Evolutionary conservation across 2,888 invertebrate species (phyloP).

Genomic region (Drosophila paracracens): DNA sequence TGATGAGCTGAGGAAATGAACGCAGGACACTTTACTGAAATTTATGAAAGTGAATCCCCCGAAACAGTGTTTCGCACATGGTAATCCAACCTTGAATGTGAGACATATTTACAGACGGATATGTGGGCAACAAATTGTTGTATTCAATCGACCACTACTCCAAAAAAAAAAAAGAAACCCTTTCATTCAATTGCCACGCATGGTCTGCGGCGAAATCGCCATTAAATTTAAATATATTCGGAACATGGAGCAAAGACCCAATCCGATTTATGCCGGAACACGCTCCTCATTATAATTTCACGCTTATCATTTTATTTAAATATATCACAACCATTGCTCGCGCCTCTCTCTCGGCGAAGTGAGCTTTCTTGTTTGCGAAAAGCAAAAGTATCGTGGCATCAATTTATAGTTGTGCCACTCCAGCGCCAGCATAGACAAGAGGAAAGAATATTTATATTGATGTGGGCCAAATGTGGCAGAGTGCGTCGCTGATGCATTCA

Average conservation of each 20-base stretch:
- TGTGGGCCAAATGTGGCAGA: slow-evolving; percentile 27
- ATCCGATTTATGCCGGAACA: slow-evolving; percentile 76
- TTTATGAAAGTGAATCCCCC: slow-evolving; percentile 21
- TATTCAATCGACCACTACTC: background rate
- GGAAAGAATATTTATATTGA: slow-evolving; percentile 50
- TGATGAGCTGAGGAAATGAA: background rate
- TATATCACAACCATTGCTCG: slow-evolving; percentile 34
- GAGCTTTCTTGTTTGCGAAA: slow-evolving; percentile 74
- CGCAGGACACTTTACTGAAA: slow-evolving; percentile 5
- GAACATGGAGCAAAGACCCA: slow-evolving; percentile 13
- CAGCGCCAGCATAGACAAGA: background rate
- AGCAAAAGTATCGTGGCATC: slow-evolving; percentile 62
- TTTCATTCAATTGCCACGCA: slow-evolving; percentile 48
- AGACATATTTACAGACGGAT: slow-evolving; percentile 50
- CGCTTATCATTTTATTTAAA: slow-evolving; percentile 80
- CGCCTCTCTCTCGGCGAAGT: slow-evolving; percentile 52
- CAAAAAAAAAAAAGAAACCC: slow-evolving; percentile 5
- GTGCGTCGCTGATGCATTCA: slow-evolving; percentile 70
- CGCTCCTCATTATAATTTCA: slow-evolving; percentile 80
- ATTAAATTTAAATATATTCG: slow-evolving; percentile 53
- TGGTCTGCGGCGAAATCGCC: slow-evolving; percentile 34
- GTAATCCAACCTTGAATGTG: slow-evolving; percentile 33
- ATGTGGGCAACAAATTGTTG: slow-evolving; percentile 45
- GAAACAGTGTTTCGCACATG: slow-evolving; percentile 40
- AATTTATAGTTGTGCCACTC: slow-evolving; percentile 65